Base-by-base conservation (phyloP, 2,797 vertebrate species). In the Poecile montanus region DNA sequence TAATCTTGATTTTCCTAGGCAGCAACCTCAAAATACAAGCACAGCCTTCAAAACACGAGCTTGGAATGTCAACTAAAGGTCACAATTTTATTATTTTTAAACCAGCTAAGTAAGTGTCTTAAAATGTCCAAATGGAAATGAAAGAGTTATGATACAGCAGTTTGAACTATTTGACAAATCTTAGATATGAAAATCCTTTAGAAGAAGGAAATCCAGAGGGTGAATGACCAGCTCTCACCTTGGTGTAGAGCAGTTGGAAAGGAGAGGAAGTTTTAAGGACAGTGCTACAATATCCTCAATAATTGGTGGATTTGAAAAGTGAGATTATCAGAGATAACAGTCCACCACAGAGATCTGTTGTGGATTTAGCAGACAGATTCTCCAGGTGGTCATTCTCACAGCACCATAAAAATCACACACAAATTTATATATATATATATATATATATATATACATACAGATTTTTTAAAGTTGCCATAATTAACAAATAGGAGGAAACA, bases 11-110 rank as follows among this genome's bases (percentile, higher is more conserved):
- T 93, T 89, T 78, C 57, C 38, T 68, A 70, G 34, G 38, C 25
- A 78, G 60, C 29, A 86, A 62, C 13, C 66, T 88, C 79, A 88
- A 91, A 94, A 90, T 44, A 51, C 3, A 88, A 95, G 50, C 38
- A 29, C 16, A 40, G 50, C 25, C 34, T 85, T 75, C 72, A 83
- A 42, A 96, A 79, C 15, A 15, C 2, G 45, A 81, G n/a, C 27
- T 90, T 78, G 76, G 65, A 90, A 91, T 48, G 44, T 78, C 78
- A 93, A 21, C 25, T 56, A 72, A 91, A 84, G 76, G 70, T 91
- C 85, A 75, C 9, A 29, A 62, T 51, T 89, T 77, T 62, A 71
- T 89, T 92, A 65, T 81, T 92, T 89, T 92, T 78, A 62, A 91
- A 54, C 42, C 32, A 83, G 36, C 8, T 66, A 67, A 57, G 7